Conservation (phyloP, 2,797 vertebrate species). For the Parambassis ranga region DNA sequence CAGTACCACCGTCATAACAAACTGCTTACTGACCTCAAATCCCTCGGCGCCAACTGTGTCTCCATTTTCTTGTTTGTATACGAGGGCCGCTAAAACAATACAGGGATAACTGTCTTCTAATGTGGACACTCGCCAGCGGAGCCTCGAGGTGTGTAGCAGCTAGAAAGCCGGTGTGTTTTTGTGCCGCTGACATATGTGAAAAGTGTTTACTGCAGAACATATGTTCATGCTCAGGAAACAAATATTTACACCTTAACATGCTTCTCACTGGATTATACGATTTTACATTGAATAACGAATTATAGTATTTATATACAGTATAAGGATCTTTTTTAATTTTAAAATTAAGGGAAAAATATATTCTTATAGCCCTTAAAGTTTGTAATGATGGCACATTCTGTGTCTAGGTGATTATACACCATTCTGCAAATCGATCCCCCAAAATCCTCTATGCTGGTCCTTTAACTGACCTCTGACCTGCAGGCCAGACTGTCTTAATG, state of each 20-base stretch:
- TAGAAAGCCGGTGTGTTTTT: background rate
- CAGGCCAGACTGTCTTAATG: background rate
- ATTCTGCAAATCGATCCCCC: no score
- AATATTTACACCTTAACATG: no score
- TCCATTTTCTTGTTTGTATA: conserved; percentile 53
- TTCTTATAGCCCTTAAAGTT: no score
- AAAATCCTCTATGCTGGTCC: no score
- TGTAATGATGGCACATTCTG: no score
- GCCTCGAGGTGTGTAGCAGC: background rate
- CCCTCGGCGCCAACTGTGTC: conserved; percentile 37
- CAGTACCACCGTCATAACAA: conserved; percentile 56
- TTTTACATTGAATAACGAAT: background rate
- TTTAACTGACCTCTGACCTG: background rate
- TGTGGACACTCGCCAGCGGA: conserved; percentile 17
- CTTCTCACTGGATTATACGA: background rate
- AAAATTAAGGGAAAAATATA: no score
- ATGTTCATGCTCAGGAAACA: background rate
- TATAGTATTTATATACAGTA: no score
- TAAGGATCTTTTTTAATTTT: no score
- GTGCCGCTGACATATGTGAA: background rate
- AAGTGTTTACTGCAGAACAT: background rate
- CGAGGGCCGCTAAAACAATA: conserved; percentile 30
- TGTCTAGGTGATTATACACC: no score
- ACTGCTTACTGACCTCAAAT: conserved; percentile 64
- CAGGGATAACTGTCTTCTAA: conserved; percentile 3